phyloP scores from a whole-genome alignment of 2,113 vertebrate species.

The Orcinus orca region DNA sequence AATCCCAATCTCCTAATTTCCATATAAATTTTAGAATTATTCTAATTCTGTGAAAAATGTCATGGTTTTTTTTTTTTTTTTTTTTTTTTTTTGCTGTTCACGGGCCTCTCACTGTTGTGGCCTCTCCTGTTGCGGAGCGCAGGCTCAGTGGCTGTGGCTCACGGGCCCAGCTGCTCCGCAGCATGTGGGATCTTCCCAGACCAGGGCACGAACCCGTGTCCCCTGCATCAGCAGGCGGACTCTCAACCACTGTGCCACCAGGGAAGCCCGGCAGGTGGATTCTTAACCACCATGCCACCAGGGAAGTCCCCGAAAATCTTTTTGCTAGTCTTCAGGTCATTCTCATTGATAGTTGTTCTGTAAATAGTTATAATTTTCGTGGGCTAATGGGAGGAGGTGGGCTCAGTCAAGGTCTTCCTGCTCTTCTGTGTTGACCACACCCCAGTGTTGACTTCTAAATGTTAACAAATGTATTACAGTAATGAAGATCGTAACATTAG shows the following conservation, averaged over 20 bases:
- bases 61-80: too few species aligned
- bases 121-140: too few species aligned
- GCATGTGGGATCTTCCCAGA: too few species aligned
- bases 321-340: background rate
- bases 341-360: background rate
- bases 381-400: background rate
- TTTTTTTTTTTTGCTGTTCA: too few species aligned
- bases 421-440: background rate
- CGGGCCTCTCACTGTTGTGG: too few species aligned
- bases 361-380: background rate
- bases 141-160: too few species aligned
- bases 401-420: background rate
- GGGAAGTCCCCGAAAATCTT: too few species aligned
- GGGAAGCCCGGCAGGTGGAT: too few species aligned
- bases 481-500: background rate
- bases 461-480: background rate
- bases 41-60: background rate
- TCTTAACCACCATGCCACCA: too few species aligned
- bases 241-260: too few species aligned
- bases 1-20: background rate
- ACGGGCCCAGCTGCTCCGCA: fast-evolving
- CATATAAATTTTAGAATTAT: background rate
- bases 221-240: too few species aligned
- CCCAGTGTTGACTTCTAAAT: background rate
- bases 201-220: too few species aligned